A percentile compares a stretch with the other conserved stretches of the same genome.
Evolutionary conservation across 2,888 invertebrate species (phyloP).

Genomic region (Nephrotoma appendiculata): DNA sequence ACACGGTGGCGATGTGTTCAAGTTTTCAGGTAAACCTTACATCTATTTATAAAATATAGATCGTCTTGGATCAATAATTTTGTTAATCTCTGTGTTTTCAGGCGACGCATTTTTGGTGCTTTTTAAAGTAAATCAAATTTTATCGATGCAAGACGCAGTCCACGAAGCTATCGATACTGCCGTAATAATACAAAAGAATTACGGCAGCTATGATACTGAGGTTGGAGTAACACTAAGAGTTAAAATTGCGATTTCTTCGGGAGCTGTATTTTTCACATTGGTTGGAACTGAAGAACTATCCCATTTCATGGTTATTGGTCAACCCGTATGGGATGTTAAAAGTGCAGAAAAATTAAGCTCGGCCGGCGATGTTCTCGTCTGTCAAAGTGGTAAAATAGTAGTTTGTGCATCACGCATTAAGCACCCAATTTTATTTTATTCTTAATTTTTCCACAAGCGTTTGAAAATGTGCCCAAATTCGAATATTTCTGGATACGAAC

Average conservation of each 20-base stretch:
- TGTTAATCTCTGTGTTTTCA: slow-evolving; percentile 23
- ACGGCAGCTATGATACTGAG: slow-evolving; percentile 45
- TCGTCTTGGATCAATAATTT: too few species aligned
- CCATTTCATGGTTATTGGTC: slow-evolving; percentile 45
- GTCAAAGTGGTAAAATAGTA: neutral
- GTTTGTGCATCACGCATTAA: neutral
- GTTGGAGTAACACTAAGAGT: slow-evolving; percentile 40
- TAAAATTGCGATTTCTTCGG: slow-evolving; percentile 48
- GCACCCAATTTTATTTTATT: neutral
- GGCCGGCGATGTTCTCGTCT: slow-evolving; percentile 45
- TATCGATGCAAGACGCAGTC: slow-evolving; percentile 43
- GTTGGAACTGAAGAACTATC: slow-evolving; percentile 36
- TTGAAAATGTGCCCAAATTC: slow-evolving; percentile 43
- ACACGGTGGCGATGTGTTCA: slow-evolving; percentile 49
- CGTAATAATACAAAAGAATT: slow-evolving; percentile 48
- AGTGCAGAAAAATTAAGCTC: slow-evolving; percentile 34
- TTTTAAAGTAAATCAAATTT: slow-evolving; percentile 42
- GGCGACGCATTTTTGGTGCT: slow-evolving; percentile 52
- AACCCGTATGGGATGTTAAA: slow-evolving; percentile 45
- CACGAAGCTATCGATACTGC: slow-evolving; percentile 52
- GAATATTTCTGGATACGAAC: slow-evolving; percentile 42
- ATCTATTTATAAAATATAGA: slow-evolving; percentile 14
- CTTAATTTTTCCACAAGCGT: slow-evolving; percentile 26
- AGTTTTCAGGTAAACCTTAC: slow-evolving; percentile 39
- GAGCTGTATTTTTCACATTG: slow-evolving; percentile 40